Percentiles rank a stretch among this genome's conserved stretches.
Conservation (phyloP, 2,113 vertebrate genomes). For the Argyrosomus japonicus region DNA sequence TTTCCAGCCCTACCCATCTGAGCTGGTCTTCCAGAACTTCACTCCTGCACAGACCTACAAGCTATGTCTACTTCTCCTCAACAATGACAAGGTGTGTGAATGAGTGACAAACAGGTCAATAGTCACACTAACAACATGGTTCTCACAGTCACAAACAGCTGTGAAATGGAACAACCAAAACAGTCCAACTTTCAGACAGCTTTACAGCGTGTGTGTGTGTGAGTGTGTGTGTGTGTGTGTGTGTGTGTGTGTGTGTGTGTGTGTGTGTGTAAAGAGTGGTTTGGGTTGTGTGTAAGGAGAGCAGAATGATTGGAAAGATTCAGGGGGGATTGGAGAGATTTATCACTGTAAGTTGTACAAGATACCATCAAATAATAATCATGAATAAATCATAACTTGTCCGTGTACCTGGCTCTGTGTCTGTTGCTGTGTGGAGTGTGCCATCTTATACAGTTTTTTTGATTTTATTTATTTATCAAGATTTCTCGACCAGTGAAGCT, state of each 20-base stretch:
- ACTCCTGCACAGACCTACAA: conserved; percentile 83
- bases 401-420: conserved; percentile 1
- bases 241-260: background rate
- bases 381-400: conserved; percentile 36
- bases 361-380: conserved; percentile 20
- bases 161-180: background rate
- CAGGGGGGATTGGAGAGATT: conserved; percentile 19
- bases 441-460: conserved; percentile 19
- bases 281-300: conserved; percentile 7
- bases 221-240: conserved; percentile 2
- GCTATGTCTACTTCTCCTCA: conserved; percentile 86
- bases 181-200: background rate
- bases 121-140: background rate
- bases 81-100: conserved; percentile 86
- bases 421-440: conserved; percentile 6
- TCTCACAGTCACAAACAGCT: background rate
- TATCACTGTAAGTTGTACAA: conserved; percentile 30
- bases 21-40: conserved; percentile 91
- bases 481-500: conserved; percentile 84
- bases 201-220: background rate
- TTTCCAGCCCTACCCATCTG: conserved; percentile 90
- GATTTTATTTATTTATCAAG: conserved; percentile 71
- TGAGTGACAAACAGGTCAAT: conserved; percentile 5
- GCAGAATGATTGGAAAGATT: conserved; percentile 33
- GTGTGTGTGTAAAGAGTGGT: background rate